Evolutionary conservation across 2,888 invertebrate species (phyloP).

Genomic region (Agrotis clavis): DNA sequence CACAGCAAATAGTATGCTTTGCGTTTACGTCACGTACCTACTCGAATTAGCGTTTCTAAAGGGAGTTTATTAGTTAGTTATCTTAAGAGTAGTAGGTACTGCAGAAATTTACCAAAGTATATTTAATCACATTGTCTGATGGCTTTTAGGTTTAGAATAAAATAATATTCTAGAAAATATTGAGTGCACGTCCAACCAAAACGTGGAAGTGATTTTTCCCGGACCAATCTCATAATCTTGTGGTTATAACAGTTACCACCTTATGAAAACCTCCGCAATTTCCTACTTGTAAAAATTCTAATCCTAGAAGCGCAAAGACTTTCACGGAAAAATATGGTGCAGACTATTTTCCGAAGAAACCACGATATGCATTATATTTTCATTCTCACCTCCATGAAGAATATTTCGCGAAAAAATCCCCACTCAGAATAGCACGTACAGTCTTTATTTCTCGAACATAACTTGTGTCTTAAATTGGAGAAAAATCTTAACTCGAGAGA

Average conservation of each 20-base stretch:
- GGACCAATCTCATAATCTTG: background rate
- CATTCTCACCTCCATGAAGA: constrained; percentile 47
- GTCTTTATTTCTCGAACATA: constrained; percentile 52
- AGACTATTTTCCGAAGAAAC: constrained; percentile 21
- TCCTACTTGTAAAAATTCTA: constrained; percentile 11
- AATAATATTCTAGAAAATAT: too few relatives aligned
- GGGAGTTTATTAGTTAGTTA: too few relatives aligned
- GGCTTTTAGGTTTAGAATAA: too few relatives aligned
- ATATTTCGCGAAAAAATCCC: constrained; percentile 47
- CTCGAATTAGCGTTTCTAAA: too few relatives aligned
- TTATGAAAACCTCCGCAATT: background rate
- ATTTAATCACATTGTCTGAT: background rate
- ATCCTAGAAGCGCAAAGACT: constrained; percentile 16
- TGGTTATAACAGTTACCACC: background rate
- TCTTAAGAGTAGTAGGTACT: too few relatives aligned
- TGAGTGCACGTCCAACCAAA: too few relatives aligned
- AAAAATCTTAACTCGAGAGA: constrained; percentile 56
- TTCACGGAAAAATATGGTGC: constrained; percentile 35
- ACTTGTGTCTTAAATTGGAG: constrained; percentile 47
- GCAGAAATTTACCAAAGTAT: background rate
- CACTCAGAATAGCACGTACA: constrained; percentile 46
- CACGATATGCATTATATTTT: constrained; percentile 47
- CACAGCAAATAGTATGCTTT: too few relatives aligned
- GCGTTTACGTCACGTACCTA: too few relatives aligned
- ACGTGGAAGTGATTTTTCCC: background rate